phyloP scores from a whole-genome alignment of 2,888 invertebrate genomes.

The Trissoscelio sp. region DNA sequence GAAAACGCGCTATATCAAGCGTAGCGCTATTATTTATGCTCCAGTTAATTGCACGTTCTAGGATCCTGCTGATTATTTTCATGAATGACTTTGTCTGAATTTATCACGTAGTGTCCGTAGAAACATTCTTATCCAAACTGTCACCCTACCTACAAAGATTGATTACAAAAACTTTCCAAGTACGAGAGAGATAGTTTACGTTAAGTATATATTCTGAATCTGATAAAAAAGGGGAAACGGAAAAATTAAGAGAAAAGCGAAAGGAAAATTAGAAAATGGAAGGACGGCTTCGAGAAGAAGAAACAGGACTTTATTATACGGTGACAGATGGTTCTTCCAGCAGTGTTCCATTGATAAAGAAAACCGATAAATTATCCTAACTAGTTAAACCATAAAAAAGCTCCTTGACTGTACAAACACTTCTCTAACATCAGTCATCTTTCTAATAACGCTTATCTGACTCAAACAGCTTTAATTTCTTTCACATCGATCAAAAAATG shows the following conservation, averaged over 20 bases:
- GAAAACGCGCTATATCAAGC: constrained; percentile 11
- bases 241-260: constrained; percentile 61
- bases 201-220: constrained; percentile 60
- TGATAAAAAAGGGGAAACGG: constrained; percentile 56
- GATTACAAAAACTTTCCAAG: constrained; percentile 71
- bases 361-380: constrained; percentile 69
- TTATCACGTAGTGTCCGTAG: constrained; percentile 54
- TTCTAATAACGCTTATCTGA: constrained; percentile 22
- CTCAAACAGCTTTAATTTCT: constrained; percentile 12
- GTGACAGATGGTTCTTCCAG: constrained; percentile 72
- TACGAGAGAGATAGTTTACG: constrained; percentile 49
- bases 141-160: constrained; percentile 65
- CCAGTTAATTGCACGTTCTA: constrained; percentile 37
- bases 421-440: constrained; percentile 23
- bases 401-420: constrained; percentile 38
- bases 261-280: constrained; percentile 68
- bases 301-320: constrained; percentile 69
- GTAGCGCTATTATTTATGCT: constrained; percentile 42
- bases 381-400: constrained; percentile 29
- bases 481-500: constrained; percentile 12
- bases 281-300: constrained; percentile 58
- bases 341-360: constrained; percentile 61
- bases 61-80: constrained; percentile 61
- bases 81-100: constrained; percentile 59
- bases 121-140: constrained; percentile 68